Conservation (phyloP, 1,140 invertebrate genomes). For the Chelonus insularis region DNA sequence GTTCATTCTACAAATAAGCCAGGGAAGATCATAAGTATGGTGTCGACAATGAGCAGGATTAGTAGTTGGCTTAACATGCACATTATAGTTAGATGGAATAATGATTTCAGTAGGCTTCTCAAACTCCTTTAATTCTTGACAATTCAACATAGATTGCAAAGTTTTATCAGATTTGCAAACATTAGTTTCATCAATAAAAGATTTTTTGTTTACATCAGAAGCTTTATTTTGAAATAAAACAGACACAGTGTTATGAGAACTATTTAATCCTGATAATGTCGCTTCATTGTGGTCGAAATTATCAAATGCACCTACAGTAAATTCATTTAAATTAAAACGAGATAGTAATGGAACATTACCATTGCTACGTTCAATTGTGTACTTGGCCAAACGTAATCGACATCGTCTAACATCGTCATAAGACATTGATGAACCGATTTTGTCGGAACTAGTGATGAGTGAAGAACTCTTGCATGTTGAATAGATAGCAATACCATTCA, state of each 20-base stretch:
- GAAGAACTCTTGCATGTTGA: slow-evolving; percentile 11
- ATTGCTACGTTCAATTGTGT: slow-evolving; percentile 12
- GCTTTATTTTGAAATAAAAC: slow-evolving; percentile 6
- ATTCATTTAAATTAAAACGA: slow-evolving; percentile 22
- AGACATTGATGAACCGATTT: not conserved
- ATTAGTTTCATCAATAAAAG: slow-evolving; percentile 1
- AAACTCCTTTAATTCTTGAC: slow-evolving; percentile 1
- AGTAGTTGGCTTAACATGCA: not conserved
- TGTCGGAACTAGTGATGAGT: slow-evolving; percentile 6
- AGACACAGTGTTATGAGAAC: slow-evolving; percentile 9
- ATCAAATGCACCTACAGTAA: slow-evolving; percentile 13
- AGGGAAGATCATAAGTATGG: not conserved
- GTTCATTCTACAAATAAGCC: not conserved
- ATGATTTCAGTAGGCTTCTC: not conserved
- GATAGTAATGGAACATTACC: slow-evolving; percentile 20
- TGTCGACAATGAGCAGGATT: not conserved
- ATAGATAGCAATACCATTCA: slow-evolving; percentile 5
- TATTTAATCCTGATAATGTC: slow-evolving; percentile 5
- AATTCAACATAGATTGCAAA: not conserved
- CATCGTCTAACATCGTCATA: slow-evolving; percentile 7
- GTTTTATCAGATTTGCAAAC: not conserved
- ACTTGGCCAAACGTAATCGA: slow-evolving; percentile 3
- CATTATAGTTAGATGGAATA: not conserved
- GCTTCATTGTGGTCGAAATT: slow-evolving; percentile 18
- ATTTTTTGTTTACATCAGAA: not conserved